Evolutionary conservation across 2,113 vertebrate genomes (phyloP).

Genomic region (Oceanites oceanicus): DNA sequence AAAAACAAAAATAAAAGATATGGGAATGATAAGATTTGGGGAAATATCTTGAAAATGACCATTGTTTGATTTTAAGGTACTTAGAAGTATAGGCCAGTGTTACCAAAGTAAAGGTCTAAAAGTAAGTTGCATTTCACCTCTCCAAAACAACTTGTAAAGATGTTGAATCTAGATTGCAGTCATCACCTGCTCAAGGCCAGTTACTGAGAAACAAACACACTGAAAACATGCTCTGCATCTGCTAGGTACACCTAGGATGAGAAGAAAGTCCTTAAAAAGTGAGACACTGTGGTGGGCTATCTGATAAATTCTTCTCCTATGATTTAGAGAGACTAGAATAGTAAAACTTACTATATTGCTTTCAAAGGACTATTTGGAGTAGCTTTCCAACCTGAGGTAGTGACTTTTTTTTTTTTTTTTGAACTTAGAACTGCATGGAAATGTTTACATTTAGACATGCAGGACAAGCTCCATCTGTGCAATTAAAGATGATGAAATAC

Average conservation of each 20-base stretch:
- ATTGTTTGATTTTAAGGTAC: neutral
- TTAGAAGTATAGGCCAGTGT: neutral
- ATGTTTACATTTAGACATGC: neutral
- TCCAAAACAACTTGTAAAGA: neutral
- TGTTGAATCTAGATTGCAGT: neutral
- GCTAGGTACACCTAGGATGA: neutral
- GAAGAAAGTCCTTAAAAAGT: neutral
- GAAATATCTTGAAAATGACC: neutral
- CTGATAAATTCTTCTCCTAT: neutral
- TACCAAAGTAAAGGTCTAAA: neutral
- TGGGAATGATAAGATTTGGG: neutral
- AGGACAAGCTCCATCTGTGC: neutral
- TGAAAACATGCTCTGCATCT: neutral
- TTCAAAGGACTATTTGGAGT: neutral
- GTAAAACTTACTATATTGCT: neutral
- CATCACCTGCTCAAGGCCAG: neutral
- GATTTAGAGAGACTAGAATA: neutral
- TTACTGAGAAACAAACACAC: neutral
- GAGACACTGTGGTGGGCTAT: neutral
- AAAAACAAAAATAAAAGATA: neutral
- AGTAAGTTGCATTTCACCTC: neutral
- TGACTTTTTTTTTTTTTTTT: neutral
- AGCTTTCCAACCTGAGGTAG: neutral
- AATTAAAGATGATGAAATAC: neutral
- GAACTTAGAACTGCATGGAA: neutral